phyloP scores from a whole-genome alignment of 2,113 vertebrate genomes.

The Otolemur garnettii region DNA sequence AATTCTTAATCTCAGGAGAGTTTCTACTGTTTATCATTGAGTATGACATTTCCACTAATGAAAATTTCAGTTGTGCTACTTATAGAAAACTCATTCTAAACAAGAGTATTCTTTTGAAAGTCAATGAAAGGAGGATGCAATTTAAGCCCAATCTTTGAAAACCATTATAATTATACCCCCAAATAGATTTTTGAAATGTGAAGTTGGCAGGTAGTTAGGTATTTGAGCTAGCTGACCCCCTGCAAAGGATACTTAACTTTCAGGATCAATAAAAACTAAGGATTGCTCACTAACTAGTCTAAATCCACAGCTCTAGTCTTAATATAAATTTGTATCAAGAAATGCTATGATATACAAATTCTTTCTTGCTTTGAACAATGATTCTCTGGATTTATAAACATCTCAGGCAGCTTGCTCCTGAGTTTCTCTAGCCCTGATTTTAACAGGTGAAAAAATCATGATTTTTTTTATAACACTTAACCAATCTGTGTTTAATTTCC shows the following conservation, averaged over 20 bases:
- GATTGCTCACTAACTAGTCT: not conserved
- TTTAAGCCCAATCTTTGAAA: not conserved
- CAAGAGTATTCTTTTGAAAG: not conserved
- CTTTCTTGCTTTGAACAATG: not conserved
- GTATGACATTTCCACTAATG: not conserved
- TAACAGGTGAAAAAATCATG: not conserved
- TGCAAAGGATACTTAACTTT: not conserved
- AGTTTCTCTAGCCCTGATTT: not conserved
- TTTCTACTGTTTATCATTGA: not conserved
- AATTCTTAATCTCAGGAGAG: not conserved
- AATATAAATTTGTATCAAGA: not conserved
- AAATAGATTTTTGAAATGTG: not conserved
- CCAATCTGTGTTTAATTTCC: not conserved
- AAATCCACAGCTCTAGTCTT: not conserved
- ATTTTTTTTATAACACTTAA: not conserved
- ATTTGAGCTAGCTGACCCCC: not conserved
- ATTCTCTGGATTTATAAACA: not conserved
- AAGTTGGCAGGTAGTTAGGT: not conserved
- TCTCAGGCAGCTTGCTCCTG: not conserved
- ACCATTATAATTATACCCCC: not conserved
- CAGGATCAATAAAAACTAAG: not conserved
- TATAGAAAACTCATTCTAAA: slow-evolving; percentile 35
- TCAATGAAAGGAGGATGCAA: not conserved
- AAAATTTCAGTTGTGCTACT: not conserved
- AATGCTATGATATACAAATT: not conserved